phyloP scores from a whole-genome alignment of 2,797 vertebrate genomes.

The Coregonus ussuriensis region DNA sequence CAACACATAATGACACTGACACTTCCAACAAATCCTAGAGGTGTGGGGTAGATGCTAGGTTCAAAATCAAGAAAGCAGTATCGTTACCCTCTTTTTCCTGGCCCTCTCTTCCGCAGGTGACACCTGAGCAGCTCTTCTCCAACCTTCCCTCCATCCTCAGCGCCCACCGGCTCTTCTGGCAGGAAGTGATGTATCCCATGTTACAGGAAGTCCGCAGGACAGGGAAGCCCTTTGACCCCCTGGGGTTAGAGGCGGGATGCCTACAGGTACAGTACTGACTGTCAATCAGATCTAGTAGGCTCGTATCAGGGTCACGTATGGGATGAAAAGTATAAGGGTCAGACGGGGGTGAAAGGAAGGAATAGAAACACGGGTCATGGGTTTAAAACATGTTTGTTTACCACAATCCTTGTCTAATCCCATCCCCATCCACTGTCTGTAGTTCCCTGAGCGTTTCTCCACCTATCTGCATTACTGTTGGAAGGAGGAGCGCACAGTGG shows the following conservation, averaged over 20 bases:
- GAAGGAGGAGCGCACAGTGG: slow-evolving; percentile 76
- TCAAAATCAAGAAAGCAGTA: not conserved
- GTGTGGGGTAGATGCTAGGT: not conserved
- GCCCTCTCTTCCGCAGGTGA: slow-evolving; percentile 60
- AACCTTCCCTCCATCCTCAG: slow-evolving; percentile 76
- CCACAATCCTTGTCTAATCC: not conserved
- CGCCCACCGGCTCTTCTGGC: slow-evolving; percentile 81
- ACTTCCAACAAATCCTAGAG: not conserved
- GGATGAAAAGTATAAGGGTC: no score
- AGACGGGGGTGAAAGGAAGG: not conserved
- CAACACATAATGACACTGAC: not conserved
- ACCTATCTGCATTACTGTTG: slow-evolving; percentile 80
- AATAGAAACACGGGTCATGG: not conserved
- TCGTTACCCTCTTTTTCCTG: slow-evolving; percentile 9
- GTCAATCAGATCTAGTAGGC: not conserved
- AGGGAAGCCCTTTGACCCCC: slow-evolving; percentile 78
- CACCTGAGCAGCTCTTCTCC: slow-evolving; percentile 76
- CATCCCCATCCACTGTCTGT: not conserved
- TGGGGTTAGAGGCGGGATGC: slow-evolving; percentile 76
- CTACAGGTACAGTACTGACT: slow-evolving; percentile 67
- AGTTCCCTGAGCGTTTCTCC: slow-evolving; percentile 80
- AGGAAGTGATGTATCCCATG: slow-evolving; percentile 80
- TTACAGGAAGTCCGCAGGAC: slow-evolving; percentile 71
- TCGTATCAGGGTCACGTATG: no score
- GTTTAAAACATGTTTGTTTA: not conserved